Evolutionary conservation across 2,797 vertebrate species (phyloP).

Genomic region (Pampus argenteus): DNA sequence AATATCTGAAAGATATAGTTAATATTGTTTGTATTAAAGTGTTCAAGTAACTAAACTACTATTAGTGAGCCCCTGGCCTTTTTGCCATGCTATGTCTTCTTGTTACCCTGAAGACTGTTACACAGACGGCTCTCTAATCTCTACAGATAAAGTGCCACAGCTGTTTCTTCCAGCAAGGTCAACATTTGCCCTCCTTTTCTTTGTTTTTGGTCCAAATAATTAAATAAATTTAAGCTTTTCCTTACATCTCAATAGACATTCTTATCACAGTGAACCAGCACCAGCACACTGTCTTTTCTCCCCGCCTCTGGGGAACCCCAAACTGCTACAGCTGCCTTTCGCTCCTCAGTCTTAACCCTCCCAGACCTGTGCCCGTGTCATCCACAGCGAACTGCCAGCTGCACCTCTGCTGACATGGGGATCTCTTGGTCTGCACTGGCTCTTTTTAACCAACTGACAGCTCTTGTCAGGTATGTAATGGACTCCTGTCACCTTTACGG

Average conservation of each 20-base stretch:
- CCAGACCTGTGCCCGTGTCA: slow-evolving; percentile 40
- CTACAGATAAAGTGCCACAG: neutral
- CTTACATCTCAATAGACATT: neutral
- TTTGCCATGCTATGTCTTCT: slow-evolving; percentile 5
- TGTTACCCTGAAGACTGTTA: neutral
- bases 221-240: neutral
- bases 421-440: slow-evolving; percentile 37
- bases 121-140: neutral
- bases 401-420: slow-evolving; percentile 48
- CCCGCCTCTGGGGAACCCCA: slow-evolving; percentile 1
- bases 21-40: neutral
- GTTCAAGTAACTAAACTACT: neutral
- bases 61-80: neutral
- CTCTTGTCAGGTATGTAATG: slow-evolving; percentile 57
- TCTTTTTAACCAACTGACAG: slow-evolving; percentile 57
- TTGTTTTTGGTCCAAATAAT: slow-evolving; percentile 7
- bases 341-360: slow-evolving; percentile 34
- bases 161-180: neutral
- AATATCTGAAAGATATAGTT: neutral
- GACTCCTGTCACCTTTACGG: slow-evolving; percentile 49
- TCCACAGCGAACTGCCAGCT: slow-evolving; percentile 44
- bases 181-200: neutral
- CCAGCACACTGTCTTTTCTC: neutral
- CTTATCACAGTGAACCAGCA: slow-evolving; percentile 18
- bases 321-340: slow-evolving; percentile 37